Conservation (phyloP, 30 jellyfish, hydroid and myxozoan genomes). For the Clytia hemisphaerica region DNA sequence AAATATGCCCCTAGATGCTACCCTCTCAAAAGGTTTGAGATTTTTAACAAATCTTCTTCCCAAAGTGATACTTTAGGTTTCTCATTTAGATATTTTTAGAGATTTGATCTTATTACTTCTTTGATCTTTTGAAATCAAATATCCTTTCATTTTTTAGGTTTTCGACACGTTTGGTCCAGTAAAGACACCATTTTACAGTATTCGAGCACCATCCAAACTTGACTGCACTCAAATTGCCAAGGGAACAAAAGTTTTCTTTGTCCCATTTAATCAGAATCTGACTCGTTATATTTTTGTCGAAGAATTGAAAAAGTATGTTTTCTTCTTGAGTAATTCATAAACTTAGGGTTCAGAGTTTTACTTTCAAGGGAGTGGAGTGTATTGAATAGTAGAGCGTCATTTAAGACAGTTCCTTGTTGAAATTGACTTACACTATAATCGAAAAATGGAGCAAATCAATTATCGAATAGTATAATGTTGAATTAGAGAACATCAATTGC, state of each 20-base stretch:
- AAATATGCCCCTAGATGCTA: too few relatives aligned
- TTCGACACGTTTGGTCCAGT: conserved; percentile 94
- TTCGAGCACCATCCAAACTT: conserved; percentile 35
- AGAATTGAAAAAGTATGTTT: conserved; percentile 59
- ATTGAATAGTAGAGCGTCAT: background rate
- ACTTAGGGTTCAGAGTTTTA: background rate
- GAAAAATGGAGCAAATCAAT: too few relatives aligned
- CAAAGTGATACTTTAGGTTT: background rate
- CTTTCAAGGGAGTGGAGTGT: background rate
- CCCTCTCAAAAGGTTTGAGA: too few relatives aligned
- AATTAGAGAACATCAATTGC: too few relatives aligned
- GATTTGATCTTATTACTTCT: background rate
- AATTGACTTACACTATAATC: too few relatives aligned
- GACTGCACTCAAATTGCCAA: conserved; percentile 17
- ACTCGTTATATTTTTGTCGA: conserved; percentile 72
- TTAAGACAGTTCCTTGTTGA: too few relatives aligned
- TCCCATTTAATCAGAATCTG: conserved; percentile 41
- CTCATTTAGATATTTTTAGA: background rate
- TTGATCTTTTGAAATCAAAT: background rate
- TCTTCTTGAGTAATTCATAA: background rate
- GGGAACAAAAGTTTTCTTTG: conserved; percentile 49
- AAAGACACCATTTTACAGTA: conserved; percentile 47
- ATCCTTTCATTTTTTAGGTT: conserved; percentile 21
- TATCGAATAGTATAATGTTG: too few relatives aligned
- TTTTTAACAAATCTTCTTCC: too few relatives aligned